Conservation (phyloP, 2,113 vertebrate species). For the Herpetotheres cachinnans region DNA sequence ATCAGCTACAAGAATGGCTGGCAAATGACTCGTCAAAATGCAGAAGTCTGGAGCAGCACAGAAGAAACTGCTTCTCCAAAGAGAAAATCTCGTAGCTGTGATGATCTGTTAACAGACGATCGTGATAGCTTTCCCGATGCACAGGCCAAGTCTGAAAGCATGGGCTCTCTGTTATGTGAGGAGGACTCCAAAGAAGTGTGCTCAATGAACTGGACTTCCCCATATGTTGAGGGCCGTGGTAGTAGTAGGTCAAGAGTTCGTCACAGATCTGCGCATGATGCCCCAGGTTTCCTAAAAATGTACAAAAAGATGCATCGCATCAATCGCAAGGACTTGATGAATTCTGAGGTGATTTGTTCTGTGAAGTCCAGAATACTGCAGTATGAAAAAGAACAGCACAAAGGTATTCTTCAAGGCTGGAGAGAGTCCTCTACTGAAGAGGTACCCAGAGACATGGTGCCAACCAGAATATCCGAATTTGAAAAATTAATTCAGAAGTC, state of each 20-base stretch:
- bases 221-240: conserved; percentile 35
- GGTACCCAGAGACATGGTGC: conserved; percentile 89
- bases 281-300: conserved; percentile 89
- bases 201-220: conserved; percentile 63
- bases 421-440: conserved; percentile 81
- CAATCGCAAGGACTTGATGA: conserved; percentile 88
- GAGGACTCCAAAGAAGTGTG: conserved; percentile 71
- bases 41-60: conserved; percentile 88
- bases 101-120: conserved; percentile 84
- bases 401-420: conserved; percentile 72
- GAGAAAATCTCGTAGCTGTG: conserved; percentile 88
- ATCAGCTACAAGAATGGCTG: conserved; percentile 86
- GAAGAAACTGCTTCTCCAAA: conserved; percentile 83
- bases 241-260: conserved; percentile 74
- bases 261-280: conserved; percentile 82
- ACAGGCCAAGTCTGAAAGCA: conserved; percentile 85
- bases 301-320: conserved; percentile 97
- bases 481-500: conserved; percentile 93
- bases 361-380: conserved; percentile 90
- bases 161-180: conserved; percentile 85
- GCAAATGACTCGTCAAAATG: conserved; percentile 83
- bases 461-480: conserved; percentile 89
- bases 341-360: conserved; percentile 89
- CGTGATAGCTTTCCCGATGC: conserved; percentile 68
- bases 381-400: conserved; percentile 84